These are phyloP conservation scores for Sceloporus undulatus DNA, from an alignment of 2,113 vertebrate genomes.

Conservation along the genomic window DNA sequence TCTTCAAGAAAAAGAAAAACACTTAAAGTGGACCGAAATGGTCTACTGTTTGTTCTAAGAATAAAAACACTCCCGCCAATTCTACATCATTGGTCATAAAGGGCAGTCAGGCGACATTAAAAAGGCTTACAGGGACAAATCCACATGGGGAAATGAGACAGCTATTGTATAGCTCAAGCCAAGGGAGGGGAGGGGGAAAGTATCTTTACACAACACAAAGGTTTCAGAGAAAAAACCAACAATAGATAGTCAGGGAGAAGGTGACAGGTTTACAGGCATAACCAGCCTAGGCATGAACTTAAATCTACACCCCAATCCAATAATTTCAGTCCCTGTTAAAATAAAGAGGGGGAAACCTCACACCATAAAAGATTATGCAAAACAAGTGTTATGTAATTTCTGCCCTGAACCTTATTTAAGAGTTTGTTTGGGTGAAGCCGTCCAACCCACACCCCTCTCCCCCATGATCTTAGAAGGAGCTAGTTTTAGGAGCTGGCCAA, in stretches of 20 bases:
- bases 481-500: neutral
- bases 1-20: neutral
- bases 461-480: neutral
- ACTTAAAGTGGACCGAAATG: neutral
- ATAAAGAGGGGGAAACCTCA: conserved; percentile 6
- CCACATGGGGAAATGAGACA: conserved; percentile 50
- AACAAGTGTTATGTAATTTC: conserved; percentile 25
- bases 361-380: conserved; percentile 19
- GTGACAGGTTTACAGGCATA: conserved; percentile 24
- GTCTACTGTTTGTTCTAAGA: neutral
- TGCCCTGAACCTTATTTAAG: neutral
- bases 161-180: conserved; percentile 34
- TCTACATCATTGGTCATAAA: neutral
- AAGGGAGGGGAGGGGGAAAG: conserved; percentile 25
- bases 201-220: conserved; percentile 39
- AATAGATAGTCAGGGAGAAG: neutral
- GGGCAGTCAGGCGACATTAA: neutral
- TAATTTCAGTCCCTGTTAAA: neutral
- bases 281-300: conserved; percentile 30
- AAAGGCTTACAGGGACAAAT: conserved; percentile 13
- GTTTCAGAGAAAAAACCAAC: conserved; percentile 57
- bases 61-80: conserved; percentile 6
- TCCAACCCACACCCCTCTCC: neutral
- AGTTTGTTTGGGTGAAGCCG: neutral
- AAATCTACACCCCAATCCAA: conserved; percentile 48